Evolutionary conservation across 2,888 invertebrate genomes (phyloP).

Genomic region (Metacarcinus magister): DNA sequence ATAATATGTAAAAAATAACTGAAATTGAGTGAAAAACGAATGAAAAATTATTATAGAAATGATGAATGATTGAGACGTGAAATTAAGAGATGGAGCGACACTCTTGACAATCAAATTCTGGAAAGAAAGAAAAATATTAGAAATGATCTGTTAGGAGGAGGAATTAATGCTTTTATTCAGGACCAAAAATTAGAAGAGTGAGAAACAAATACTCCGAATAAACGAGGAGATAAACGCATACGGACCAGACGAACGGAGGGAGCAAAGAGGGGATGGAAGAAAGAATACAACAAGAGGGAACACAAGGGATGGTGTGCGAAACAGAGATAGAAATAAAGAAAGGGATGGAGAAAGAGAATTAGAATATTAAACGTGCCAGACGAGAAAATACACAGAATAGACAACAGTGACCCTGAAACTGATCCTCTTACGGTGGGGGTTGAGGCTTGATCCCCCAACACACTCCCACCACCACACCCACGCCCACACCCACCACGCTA

Average conservation of each 20-base stretch:
- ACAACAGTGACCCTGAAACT: conserved; percentile 9
- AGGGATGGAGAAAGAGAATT: background rate
- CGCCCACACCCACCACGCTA: background rate
- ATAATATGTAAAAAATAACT: background rate
- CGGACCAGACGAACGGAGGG: background rate
- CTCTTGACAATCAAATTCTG: no score
- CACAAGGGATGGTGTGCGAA: background rate
- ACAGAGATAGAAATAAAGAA: background rate
- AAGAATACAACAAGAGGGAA: background rate
- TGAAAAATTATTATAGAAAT: background rate
- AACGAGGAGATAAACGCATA: background rate
- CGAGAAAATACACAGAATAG: conserved; percentile 31
- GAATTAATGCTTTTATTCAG: no score
- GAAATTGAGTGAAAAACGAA: background rate
- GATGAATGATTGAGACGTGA: background rate
- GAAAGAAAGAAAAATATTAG: no score
- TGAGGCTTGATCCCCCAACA: background rate
- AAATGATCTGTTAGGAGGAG: no score
- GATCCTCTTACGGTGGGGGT: background rate
- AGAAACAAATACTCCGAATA: no score
- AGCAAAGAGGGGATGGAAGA: background rate
- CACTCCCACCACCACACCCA: background rate
- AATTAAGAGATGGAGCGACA: no score
- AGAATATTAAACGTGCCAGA: conserved; percentile 11
- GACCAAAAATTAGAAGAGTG: no score